Conservation (phyloP, 30 jellyfish, hydroid and myxozoan species). For the Aurelia sp. region DNA sequence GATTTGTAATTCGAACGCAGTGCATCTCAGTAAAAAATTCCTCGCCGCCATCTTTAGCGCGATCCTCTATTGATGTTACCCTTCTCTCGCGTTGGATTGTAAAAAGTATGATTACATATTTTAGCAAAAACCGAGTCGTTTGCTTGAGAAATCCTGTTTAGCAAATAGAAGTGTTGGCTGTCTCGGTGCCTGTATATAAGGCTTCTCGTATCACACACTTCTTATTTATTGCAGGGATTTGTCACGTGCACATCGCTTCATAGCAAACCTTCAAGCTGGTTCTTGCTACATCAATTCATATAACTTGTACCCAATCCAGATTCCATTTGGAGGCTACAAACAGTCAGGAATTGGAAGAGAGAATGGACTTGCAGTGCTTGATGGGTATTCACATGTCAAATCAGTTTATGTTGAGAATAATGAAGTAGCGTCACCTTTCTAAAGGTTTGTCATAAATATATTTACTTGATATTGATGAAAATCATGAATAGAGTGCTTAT, state of each 20-base stretch:
- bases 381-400: conserved; percentile 83
- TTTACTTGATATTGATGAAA: too few species aligned
- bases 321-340: conserved; percentile 95
- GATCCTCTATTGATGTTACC: too few species aligned
- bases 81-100: too few species aligned
- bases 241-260: conserved; percentile 89
- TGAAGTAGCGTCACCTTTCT: conserved; percentile 73
- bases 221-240: conserved; percentile 59
- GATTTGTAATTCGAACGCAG: too few species aligned
- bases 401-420: conserved; percentile 85
- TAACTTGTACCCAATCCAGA: conserved; percentile 88
- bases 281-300: conserved; percentile 89
- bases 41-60: too few species aligned
- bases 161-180: too few species aligned
- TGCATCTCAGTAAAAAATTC: too few species aligned
- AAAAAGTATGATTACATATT: too few species aligned
- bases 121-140: too few species aligned
- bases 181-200: too few species aligned
- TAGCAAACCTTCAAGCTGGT: conserved; percentile 89
- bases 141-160: too few species aligned
- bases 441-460: neutral
- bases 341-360: conserved; percentile 96
- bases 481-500: too few species aligned
- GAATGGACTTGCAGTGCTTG: conserved; percentile 88
- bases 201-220: neutral